A percentile compares a stretch with the other conserved stretches of the same genome.
Conservation (phyloP, 2,888 invertebrate genomes). For the Entomobrya multifasciata region DNA sequence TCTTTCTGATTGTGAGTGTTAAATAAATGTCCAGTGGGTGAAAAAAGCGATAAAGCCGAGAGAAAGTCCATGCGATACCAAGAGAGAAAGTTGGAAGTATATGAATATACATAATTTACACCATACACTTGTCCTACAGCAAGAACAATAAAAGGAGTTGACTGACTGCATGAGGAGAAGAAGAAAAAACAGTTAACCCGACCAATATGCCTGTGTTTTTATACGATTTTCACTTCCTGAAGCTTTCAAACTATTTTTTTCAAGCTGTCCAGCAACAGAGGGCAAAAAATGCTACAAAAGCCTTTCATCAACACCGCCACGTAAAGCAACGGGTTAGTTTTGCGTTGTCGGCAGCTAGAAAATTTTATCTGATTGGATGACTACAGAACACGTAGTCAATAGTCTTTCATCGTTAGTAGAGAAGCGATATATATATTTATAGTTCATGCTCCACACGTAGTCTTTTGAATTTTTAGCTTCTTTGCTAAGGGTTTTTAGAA, state of each 20-base stretch:
- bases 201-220: background rate
- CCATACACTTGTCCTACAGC: background rate
- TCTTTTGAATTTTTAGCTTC: too few species aligned
- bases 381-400: too few species aligned
- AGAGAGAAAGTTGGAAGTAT: background rate
- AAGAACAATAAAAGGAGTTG: background rate
- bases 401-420: too few species aligned
- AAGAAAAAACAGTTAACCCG: background rate
- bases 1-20: slow-evolving; percentile 14
- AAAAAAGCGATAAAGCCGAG: slow-evolving; percentile 6
- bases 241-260: background rate
- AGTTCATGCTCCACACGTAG: too few species aligned
- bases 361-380: slow-evolving; percentile 4
- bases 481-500: too few species aligned
- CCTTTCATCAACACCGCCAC: slow-evolving; percentile 21
- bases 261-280: background rate
- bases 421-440: too few species aligned
- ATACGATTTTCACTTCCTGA: slow-evolving; percentile 24
- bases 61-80: too few species aligned
- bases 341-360: background rate
- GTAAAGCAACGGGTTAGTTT: slow-evolving; percentile 10
- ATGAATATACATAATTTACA: background rate
- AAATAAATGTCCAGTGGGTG: slow-evolving; percentile 48
- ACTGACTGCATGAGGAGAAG: background rate
- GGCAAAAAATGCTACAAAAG: background rate